phyloP scores from a whole-genome alignment of 2,113 vertebrate genomes.

The Mobula birostris region DNA sequence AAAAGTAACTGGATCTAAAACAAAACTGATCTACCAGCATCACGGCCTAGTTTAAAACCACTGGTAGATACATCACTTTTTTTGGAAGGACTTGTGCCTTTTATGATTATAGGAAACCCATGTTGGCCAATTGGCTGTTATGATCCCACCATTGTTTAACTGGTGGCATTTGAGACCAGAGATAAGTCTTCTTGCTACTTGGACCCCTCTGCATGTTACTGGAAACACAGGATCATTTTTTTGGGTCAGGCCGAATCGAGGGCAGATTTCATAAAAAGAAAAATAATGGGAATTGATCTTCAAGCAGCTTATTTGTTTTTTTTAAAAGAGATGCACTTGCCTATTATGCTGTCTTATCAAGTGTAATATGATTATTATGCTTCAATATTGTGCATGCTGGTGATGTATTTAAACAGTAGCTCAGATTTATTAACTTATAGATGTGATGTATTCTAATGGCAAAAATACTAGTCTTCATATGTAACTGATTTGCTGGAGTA shows the following conservation, averaged over 20 bases:
- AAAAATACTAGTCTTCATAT: slow-evolving; percentile 74
- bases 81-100: neutral
- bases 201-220: slow-evolving; percentile 51
- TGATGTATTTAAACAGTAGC: slow-evolving; percentile 99
- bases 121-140: neutral
- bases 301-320: slow-evolving; percentile 78
- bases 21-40: neutral
- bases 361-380: slow-evolving; percentile 85
- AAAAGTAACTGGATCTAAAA: neutral
- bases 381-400: slow-evolving; percentile 97
- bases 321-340: slow-evolving; percentile 83
- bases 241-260: slow-evolving; percentile 50
- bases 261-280: slow-evolving; percentile 54
- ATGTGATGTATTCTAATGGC: slow-evolving; percentile 98
- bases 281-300: slow-evolving; percentile 61
- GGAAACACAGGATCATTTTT: slow-evolving; percentile 69
- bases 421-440: slow-evolving; percentile 98
- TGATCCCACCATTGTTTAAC: neutral
- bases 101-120: neutral
- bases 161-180: neutral
- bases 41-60: neutral
- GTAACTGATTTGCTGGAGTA: slow-evolving; percentile 68
- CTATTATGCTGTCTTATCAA: slow-evolving; percentile 87
- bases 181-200: neutral
- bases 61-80: neutral